These are phyloP conservation scores for Acridotheres tristis DNA, from an alignment of 2,797 vertebrate genomes.

Conservation along the genomic window DNA sequence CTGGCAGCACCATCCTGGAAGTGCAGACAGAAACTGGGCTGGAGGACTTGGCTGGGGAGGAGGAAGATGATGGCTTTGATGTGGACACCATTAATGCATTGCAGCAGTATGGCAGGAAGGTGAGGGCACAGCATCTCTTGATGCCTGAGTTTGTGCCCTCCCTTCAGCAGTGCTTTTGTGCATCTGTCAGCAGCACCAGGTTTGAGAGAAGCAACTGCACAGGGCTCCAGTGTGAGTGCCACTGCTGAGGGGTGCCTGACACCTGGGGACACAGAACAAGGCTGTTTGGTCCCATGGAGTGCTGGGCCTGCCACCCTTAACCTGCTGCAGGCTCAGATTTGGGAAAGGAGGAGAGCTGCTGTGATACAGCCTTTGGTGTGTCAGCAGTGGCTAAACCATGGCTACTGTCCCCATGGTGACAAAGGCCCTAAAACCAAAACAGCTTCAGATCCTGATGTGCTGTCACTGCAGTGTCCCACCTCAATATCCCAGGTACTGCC, in stretches of 20 bases:
- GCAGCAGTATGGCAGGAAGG: slow-evolving; percentile 75
- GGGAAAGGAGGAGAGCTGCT: not conserved
- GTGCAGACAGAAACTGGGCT: slow-evolving; percentile 75
- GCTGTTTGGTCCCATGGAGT: not conserved
- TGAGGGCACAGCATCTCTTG: slow-evolving; percentile 17
- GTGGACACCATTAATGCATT: slow-evolving; percentile 68
- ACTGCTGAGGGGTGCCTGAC: not conserved
- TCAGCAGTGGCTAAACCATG: not conserved
- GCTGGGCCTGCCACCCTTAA: not conserved
- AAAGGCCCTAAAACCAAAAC: not conserved
- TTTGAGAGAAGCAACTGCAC: not conserved
- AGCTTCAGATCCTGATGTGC: not conserved
- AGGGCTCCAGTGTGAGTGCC: not conserved
- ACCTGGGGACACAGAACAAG: fast-evolving
- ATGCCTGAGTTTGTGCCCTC: not conserved
- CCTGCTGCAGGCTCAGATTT: not conserved
- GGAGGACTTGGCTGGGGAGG: slow-evolving; percentile 63
- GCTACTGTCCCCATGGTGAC: not conserved
- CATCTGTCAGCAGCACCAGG: not conserved
- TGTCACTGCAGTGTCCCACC: not conserved
- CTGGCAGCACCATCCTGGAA: slow-evolving; percentile 71
- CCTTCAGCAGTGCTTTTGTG: not conserved
- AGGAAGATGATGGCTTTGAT: slow-evolving; percentile 61
- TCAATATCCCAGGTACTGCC: not conserved
- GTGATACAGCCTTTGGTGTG: not conserved